These are phyloP conservation scores for Cyprinus carpio DNA, from an alignment of 2,113 vertebrate species.

Conservation along the genomic window DNA sequence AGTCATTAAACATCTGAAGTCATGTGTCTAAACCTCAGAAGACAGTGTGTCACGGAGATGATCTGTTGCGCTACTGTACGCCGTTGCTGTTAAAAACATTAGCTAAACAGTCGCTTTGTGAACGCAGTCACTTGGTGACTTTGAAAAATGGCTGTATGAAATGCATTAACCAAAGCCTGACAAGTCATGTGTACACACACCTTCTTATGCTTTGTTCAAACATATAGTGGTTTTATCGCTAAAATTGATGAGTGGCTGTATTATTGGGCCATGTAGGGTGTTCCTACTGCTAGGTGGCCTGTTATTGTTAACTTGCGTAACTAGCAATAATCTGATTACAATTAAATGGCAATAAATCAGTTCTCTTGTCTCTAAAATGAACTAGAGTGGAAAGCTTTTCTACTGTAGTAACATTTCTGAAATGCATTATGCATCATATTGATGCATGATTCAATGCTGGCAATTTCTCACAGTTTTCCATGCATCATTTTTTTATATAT, in stretches of 20 bases:
- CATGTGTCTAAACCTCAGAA: conserved; percentile 4
- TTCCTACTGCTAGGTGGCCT: background rate
- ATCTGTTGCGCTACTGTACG: background rate
- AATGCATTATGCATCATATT: background rate
- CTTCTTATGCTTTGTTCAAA: background rate
- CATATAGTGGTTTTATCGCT: background rate
- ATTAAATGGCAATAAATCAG: background rate
- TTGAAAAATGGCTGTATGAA: background rate
- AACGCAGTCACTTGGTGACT: background rate
- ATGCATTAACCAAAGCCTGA: background rate
- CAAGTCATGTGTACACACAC: background rate
- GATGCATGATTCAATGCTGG: background rate
- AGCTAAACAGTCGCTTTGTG: background rate
- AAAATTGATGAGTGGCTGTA: background rate
- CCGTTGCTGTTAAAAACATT: conserved; percentile 27
- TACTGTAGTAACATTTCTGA: background rate
- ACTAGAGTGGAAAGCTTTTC: background rate
- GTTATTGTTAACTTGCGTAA: background rate
- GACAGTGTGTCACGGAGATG: conserved; percentile 2
- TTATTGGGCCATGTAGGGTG: background rate
- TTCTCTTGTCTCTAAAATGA: background rate
- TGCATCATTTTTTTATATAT: background rate
- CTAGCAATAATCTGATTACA: background rate
- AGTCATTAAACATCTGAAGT: background rate
- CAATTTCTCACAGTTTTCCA: background rate